phyloP scores from a whole-genome alignment of 2,888 invertebrate genomes.

The Pollenia amentaria region DNA sequence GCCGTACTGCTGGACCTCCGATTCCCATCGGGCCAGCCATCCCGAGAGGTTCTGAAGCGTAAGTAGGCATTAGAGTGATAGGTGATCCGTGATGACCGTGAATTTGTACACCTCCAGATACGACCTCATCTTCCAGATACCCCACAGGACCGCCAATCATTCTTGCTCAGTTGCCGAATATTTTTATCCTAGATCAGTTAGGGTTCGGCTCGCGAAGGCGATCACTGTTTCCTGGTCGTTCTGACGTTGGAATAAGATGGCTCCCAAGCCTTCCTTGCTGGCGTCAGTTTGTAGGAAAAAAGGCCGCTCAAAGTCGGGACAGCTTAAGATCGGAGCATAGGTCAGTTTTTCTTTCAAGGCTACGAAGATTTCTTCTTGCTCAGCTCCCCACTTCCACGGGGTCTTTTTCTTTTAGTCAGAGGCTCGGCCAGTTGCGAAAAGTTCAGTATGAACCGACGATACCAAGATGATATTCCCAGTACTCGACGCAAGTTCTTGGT shows the following conservation, averaged over 20 bases:
- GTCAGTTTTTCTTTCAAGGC: too few relatives aligned
- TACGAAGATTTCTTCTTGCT: too few relatives aligned
- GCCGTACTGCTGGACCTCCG: constrained; percentile 58
- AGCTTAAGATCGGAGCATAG: too few relatives aligned
- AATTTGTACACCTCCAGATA: too few relatives aligned
- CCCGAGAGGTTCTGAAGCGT: constrained; percentile 60
- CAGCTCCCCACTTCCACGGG: background rate
- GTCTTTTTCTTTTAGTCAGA: background rate
- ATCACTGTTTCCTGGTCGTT: background rate
- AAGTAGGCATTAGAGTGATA: constrained; percentile 64
- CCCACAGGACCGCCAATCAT: too few relatives aligned
- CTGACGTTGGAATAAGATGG: background rate
- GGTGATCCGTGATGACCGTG: too few relatives aligned
- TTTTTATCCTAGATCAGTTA: too few relatives aligned
- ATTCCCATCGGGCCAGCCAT: constrained; percentile 64
- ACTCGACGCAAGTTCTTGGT: background rate
- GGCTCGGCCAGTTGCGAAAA: background rate
- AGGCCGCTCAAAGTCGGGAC: too few relatives aligned
- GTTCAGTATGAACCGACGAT: background rate
- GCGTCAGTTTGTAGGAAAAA: constrained; percentile 2
- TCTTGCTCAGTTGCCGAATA: too few relatives aligned
- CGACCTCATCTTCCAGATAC: too few relatives aligned
- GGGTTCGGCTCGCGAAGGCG: background rate
- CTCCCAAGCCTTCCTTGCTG: too few relatives aligned
- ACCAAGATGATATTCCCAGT: background rate